phyloP scores from a whole-genome alignment of 2,113 vertebrate species.

The Pterocles orientalis region DNA sequence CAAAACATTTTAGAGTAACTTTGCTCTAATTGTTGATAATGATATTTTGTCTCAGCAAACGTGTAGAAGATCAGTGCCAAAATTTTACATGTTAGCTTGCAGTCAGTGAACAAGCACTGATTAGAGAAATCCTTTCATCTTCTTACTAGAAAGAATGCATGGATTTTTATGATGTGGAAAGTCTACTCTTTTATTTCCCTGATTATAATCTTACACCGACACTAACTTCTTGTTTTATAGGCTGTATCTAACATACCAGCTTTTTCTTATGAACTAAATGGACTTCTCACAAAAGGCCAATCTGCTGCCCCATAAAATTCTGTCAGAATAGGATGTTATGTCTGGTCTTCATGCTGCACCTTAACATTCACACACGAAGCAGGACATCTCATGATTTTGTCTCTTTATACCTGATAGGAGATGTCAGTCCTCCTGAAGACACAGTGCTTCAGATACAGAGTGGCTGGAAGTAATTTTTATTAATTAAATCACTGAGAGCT shows the following conservation, averaged over 20 bases:
- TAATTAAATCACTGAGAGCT: not conserved
- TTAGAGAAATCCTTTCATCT: not conserved
- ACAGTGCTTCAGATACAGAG: not conserved
- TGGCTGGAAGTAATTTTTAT: not conserved
- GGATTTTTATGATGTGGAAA: not conserved
- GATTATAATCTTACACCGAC: not conserved
- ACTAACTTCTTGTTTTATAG: not conserved
- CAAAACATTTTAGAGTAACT: conserved; percentile 48
- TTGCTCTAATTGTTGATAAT: conserved; percentile 31
- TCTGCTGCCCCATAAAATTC: not conserved
- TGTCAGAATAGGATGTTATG: not conserved
- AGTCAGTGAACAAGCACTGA: not conserved
- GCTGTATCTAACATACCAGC: not conserved
- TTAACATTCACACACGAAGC: not conserved
- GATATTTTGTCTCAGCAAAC: conserved; percentile 21
- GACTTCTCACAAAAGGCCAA: not conserved
- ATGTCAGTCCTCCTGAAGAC: not conserved
- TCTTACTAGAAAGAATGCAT: not conserved
- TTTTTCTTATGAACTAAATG: not conserved
- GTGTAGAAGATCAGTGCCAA: not conserved
- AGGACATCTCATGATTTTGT: not conserved
- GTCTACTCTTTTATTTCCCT: not conserved
- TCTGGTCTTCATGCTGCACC: not conserved
- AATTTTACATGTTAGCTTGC: not conserved
- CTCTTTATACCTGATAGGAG: not conserved